Evolutionary conservation across 2,888 invertebrate genomes (phyloP).

Genomic region (Philonicus albiceps): DNA sequence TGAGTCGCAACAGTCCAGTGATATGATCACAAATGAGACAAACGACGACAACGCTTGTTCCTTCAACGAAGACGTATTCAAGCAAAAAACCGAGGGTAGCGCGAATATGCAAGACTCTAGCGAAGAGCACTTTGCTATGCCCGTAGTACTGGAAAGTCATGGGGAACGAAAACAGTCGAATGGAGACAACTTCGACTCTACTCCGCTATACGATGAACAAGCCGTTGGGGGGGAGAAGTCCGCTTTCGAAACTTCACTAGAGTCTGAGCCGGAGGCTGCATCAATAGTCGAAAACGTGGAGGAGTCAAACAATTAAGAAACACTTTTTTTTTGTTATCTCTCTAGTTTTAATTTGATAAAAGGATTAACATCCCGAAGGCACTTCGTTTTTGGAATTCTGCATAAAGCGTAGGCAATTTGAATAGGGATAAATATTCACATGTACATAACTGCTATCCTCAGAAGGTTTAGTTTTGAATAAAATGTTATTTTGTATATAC

Average conservation of each 20-base stretch:
- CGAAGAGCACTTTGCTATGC: not conserved
- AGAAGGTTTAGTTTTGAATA: not conserved
- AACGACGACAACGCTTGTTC: slow-evolving; percentile 33
- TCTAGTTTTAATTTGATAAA: slow-evolving; percentile 14
- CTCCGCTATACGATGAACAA: slow-evolving; percentile 21
- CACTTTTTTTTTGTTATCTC: not conserved
- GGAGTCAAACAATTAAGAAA: slow-evolving; percentile 11
- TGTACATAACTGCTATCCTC: not conserved
- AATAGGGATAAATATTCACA: slow-evolving; percentile 6
- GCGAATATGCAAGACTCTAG: not conserved
- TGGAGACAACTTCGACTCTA: not conserved
- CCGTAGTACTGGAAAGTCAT: not conserved
- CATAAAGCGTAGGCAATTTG: not conserved
- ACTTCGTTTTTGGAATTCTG: not conserved
- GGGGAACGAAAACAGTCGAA: not conserved
- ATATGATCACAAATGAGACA: slow-evolving; percentile 30
- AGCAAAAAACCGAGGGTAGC: not conserved
- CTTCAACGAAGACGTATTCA: slow-evolving; percentile 24
- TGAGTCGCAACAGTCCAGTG: slow-evolving; percentile 13
- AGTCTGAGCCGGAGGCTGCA: not conserved
- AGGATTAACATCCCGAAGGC: not conserved
- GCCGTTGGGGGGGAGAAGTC: not conserved
- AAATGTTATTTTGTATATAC: slow-evolving; percentile 6
- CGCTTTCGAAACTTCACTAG: not conserved
- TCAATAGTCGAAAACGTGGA: not conserved